Evolutionary conservation across 2,888 invertebrate species (phyloP).

Genomic region (Phyto melanocephala): DNA sequence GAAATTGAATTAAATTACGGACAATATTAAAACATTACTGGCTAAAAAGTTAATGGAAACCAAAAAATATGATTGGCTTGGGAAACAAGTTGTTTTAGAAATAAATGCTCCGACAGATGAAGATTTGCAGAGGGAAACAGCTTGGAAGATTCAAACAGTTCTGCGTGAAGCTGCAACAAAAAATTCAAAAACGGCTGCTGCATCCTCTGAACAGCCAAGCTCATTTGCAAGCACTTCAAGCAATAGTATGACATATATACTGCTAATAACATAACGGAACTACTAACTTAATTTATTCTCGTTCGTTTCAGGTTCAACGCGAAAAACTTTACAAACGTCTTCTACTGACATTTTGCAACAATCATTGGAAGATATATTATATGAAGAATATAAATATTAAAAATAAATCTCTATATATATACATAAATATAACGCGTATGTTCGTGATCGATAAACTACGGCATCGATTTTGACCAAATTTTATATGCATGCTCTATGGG

Average conservation of each 20-base stretch:
- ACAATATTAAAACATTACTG: not conserved
- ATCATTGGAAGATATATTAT: not conserved
- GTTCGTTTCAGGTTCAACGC: too few relatives aligned
- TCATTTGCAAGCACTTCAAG: too few relatives aligned
- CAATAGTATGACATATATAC: too few relatives aligned
- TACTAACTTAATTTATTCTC: too few relatives aligned
- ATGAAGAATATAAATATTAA: too few relatives aligned
- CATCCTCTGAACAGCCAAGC: not conserved
- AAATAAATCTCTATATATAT: too few relatives aligned
- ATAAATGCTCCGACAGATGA: not conserved
- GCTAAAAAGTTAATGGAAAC: not conserved
- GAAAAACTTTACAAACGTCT: not conserved
- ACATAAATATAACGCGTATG: too few relatives aligned
- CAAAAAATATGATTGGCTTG: slow-evolving; percentile 15
- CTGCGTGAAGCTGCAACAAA: slow-evolving; percentile 9
- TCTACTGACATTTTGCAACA: not conserved
- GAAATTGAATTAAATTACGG: not conserved
- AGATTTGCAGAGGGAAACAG: not conserved
- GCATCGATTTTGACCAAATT: too few relatives aligned
- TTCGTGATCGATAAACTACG: too few relatives aligned
- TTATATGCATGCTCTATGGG: too few relatives aligned
- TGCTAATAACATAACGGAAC: too few relatives aligned
- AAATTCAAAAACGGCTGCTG: not conserved
- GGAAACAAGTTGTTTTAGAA: slow-evolving; percentile 8
- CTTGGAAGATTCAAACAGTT: not conserved